phyloP scores from a whole-genome alignment of 2,888 invertebrate genomes.

The Erannis defoliaria region DNA sequence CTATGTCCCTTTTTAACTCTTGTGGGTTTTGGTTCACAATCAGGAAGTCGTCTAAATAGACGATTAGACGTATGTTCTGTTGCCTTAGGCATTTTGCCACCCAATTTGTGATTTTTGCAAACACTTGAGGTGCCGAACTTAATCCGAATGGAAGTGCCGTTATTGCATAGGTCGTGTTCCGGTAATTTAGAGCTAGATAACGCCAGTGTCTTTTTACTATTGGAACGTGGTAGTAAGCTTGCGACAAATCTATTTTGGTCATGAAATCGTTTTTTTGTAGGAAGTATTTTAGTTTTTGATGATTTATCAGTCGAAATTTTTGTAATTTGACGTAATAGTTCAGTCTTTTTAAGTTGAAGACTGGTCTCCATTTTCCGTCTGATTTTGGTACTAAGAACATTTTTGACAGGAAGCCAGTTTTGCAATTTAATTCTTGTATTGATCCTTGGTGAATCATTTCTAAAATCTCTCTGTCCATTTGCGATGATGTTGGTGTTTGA shows the following conservation, averaged over 20 bases:
- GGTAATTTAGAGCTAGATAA: background rate
- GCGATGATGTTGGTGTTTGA: background rate
- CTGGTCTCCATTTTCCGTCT: too few species aligned
- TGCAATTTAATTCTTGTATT: background rate
- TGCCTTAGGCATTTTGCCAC: background rate
- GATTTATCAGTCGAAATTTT: too few species aligned
- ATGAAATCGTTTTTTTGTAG: too few species aligned
- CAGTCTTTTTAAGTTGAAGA: too few species aligned
- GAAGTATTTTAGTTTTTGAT: too few species aligned
- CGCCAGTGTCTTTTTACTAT: conserved; percentile 2
- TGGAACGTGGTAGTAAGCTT: background rate
- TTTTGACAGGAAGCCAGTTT: background rate
- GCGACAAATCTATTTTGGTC: too few species aligned
- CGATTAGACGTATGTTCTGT: background rate
- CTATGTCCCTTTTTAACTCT: conserved; percentile 19
- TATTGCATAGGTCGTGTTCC: background rate
- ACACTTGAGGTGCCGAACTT: background rate
- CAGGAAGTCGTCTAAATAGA: conserved; percentile 31
- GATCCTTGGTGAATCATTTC: background rate
- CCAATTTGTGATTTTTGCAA: background rate
- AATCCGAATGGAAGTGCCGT: background rate
- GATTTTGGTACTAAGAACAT: background rate
- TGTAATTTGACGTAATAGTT: too few species aligned
- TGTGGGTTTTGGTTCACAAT: conserved; percentile 32
- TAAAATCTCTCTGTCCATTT: background rate